Base-by-base conservation (phyloP, 2,888 invertebrate species). In the Diarsia rubi region DNA sequence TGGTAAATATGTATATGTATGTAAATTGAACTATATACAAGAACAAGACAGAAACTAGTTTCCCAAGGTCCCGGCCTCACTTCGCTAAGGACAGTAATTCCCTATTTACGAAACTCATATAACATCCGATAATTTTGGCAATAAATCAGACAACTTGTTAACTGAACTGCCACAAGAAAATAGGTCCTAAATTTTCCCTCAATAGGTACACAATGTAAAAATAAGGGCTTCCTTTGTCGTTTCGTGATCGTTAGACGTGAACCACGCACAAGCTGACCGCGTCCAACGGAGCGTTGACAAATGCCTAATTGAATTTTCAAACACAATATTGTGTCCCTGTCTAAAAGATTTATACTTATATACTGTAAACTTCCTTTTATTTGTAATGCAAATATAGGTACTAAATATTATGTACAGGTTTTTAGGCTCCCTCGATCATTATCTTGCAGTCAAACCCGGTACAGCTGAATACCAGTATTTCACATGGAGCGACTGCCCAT, bases 251-350 rank as follows among this genome's bases (percentile, higher is more conserved):
- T 76, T 81, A 85, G 88, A 87, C 85, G 85, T 85, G 88, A 89
- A 89, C 90, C 91, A 94, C 94, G 95, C 94, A 93, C 93, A 94
- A 90, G 72, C 88, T 89, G 86, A 84, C 89, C 69, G 90, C 79
- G 89, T 82, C 90, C 92, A 93, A 90, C 92, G 91, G 91, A 92
- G 92, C 93, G 92, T 90, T 90, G 91, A 92, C 92, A 93, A 94
- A 94, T 93, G 90, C 92, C 92, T 95, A 95, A 95, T 95, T 95
- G 94, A 94, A 95, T 95, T 94, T 94, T 92, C 90, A 93, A 90
- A 88, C 90, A 90, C 91, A 88, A 91, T 91, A 91, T 93, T 93
- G 91, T 91, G 88, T 82, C 74, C 84, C 86, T 85, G 88, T 90
- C 90, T 89, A 90, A 91, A 91, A 91, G 91, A 93, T 93, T 92